These are phyloP conservation scores for Nomada ruficornis DNA, from an alignment of 2,888 invertebrate species.

Conservation along the genomic window DNA sequence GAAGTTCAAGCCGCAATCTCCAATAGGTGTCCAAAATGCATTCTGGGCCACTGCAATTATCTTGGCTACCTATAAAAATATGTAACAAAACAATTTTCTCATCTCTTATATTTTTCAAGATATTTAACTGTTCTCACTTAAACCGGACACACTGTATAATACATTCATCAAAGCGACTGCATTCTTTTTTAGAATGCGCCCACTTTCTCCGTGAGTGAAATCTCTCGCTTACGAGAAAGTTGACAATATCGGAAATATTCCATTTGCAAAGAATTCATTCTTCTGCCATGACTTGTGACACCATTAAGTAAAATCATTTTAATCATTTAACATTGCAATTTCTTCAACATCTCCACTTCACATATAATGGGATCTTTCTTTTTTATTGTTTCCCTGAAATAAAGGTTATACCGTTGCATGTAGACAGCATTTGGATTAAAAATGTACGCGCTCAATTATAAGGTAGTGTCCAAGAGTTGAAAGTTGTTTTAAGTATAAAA, in stretches of 20 bases:
- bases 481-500: conserved; percentile 50
- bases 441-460: not conserved
- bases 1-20: too few relatives aligned
- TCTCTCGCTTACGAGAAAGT: conserved; percentile 67
- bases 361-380: not conserved
- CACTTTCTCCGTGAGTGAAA: conserved; percentile 78
- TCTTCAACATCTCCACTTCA: not conserved
- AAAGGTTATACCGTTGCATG: not conserved
- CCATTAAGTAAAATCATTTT: not conserved
- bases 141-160: not conserved
- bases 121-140: too few relatives aligned
- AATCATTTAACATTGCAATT: not conserved
- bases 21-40: too few relatives aligned
- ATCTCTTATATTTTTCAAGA: too few relatives aligned
- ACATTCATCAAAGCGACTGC: conserved; percentile 9
- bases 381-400: not conserved
- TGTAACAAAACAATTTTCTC: too few relatives aligned
- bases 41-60: too few relatives aligned
- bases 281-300: not conserved
- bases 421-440: not conserved
- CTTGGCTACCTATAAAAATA: too few relatives aligned
- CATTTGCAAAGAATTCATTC: not conserved
- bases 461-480: conserved; percentile 13
- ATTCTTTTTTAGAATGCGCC: conserved; percentile 44
- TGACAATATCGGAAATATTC: conserved; percentile 44